A percentile compares a stretch with the other conserved stretches of the same genome.
phyloP scores from a whole-genome alignment of 1,140 invertebrate genomes.

The Cardiocondyla obscurior region DNA sequence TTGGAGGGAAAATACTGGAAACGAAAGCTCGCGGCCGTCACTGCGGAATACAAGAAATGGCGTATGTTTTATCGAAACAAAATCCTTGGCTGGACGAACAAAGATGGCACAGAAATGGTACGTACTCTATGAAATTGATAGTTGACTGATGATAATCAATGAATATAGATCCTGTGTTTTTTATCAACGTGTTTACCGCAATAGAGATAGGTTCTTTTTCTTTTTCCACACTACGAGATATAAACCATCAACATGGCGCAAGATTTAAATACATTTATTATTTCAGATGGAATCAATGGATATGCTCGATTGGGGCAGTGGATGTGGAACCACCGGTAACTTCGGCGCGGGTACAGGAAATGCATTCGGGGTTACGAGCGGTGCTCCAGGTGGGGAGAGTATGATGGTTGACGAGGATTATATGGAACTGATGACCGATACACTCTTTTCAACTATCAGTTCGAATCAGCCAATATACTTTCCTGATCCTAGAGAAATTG shows the following conservation, averaged over 20 bases:
- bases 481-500: slow-evolving; percentile 97
- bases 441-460: slow-evolving; percentile 94
- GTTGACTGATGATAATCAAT: not conserved
- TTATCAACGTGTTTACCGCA: not conserved
- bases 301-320: slow-evolving; percentile 88
- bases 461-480: slow-evolving; percentile 96
- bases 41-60: slow-evolving; percentile 99
- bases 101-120: slow-evolving; percentile 91
- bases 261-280: not conserved
- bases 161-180: not conserved
- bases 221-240: not conserved
- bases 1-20: slow-evolving; percentile 99
- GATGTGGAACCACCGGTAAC: slow-evolving; percentile 71
- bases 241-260: not conserved
- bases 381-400: slow-evolving; percentile 86
- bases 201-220: not conserved
- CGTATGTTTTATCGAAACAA: slow-evolving; percentile 96
- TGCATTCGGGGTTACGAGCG: slow-evolving; percentile 71
- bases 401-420: slow-evolving; percentile 95
- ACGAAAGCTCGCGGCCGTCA: slow-evolving; percentile 96
- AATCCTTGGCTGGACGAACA: slow-evolving; percentile 89
- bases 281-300: slow-evolving; percentile 91
- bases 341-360: slow-evolving; percentile 71
- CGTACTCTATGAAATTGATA: not conserved
- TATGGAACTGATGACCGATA: slow-evolving; percentile 95